Conservation (phyloP, 2,113 vertebrate genomes). For the Albula glossodonta region DNA sequence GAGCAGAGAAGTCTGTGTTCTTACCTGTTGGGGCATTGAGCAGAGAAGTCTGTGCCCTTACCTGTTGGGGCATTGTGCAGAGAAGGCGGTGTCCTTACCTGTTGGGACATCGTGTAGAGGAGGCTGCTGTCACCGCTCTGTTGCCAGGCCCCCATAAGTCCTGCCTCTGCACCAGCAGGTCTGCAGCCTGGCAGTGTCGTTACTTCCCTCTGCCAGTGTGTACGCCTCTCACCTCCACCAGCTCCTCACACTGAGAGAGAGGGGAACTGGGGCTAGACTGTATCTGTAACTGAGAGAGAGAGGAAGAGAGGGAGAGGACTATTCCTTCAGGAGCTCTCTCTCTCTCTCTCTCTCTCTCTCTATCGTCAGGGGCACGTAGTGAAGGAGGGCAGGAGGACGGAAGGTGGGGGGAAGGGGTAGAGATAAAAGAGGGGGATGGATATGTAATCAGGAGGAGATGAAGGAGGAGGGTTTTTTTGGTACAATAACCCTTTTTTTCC, state of each 20-base stretch:
- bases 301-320: conserved; percentile 47
- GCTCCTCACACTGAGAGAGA: conserved; percentile 96
- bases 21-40: too few species aligned
- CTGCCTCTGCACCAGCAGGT: conserved; percentile 90
- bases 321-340: conserved; percentile 77
- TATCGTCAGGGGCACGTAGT: conserved; percentile 64
- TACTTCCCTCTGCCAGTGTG: neutral
- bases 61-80: neutral
- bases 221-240: conserved; percentile 95
- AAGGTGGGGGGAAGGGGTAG: conserved; percentile 58
- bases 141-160: conserved; percentile 99
- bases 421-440: conserved; percentile 48
- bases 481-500: conserved; percentile 46
- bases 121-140: conserved; percentile 97
- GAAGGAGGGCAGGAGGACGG: conserved; percentile 58
- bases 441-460: conserved; percentile 46
- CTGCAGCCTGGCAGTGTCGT: conserved; percentile 54
- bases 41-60: too few species aligned
- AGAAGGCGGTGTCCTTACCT: conserved; percentile 77
- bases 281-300: conserved; percentile 39
- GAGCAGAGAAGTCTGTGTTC: too few species aligned
- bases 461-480: conserved; percentile 44
- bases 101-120: conserved; percentile 99
- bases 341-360: neutral
- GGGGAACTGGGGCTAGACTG: conserved; percentile 69